Evolutionary conservation across 2,888 invertebrate genomes (phyloP).

Genomic region (Serripes groenlandicus): DNA sequence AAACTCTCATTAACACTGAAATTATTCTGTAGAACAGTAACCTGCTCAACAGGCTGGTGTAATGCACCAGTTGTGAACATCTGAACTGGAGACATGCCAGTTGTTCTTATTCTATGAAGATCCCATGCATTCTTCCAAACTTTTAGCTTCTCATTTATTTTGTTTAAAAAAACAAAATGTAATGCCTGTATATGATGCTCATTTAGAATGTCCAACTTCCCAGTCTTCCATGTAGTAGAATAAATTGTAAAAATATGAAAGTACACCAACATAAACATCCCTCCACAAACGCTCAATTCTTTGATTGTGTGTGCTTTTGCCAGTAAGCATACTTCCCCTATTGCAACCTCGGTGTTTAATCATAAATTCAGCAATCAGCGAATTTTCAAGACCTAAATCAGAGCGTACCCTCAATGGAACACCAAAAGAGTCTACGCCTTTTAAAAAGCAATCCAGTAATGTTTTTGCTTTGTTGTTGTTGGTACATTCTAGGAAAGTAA

Average conservation of each 20-base stretch:
- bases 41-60: too few relatives aligned
- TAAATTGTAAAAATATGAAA: constrained; percentile 44
- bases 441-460: constrained; percentile 33
- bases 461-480: constrained; percentile 54
- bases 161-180: constrained; percentile 26
- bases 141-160: constrained; percentile 44
- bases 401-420: constrained; percentile 34
- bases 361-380: constrained; percentile 45
- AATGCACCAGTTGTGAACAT: too few relatives aligned
- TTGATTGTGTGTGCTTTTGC: constrained; percentile 42
- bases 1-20: too few relatives aligned
- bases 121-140: constrained; percentile 40
- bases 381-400: constrained; percentile 46
- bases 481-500: constrained; percentile 40
- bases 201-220: constrained; percentile 30
- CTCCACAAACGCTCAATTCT: constrained; percentile 48
- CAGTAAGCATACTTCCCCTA: constrained; percentile 50
- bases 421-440: constrained; percentile 22
- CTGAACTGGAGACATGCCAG: too few relatives aligned
- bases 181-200: constrained; percentile 36
- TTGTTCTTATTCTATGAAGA: constrained; percentile 46
- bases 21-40: too few relatives aligned
- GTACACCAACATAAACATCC: constrained; percentile 54
- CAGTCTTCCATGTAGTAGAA: constrained; percentile 49
- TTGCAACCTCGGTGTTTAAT: constrained; percentile 17